These are phyloP conservation scores for Luperina nickerlii DNA, from an alignment of 2,888 invertebrate species.

Conservation along the genomic window DNA sequence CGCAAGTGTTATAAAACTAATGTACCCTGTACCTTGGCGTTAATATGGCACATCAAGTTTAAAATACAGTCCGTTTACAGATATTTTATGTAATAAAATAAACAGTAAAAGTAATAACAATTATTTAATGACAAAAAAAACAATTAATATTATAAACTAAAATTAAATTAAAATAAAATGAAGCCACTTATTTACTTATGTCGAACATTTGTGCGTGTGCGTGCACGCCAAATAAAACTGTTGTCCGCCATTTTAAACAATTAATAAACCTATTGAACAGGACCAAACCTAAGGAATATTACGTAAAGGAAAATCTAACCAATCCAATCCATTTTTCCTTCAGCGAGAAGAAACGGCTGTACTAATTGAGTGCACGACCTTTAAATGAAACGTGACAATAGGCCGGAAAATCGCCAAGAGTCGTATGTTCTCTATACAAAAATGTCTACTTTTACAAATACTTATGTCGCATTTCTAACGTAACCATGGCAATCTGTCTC, in stretches of 20 bases:
- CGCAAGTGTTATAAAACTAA: too few species aligned
- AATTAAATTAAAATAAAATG: too few species aligned
- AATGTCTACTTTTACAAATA: slow-evolving; percentile 24
- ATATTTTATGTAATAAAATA: too few species aligned
- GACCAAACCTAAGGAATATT: not conserved
- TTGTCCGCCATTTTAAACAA: not conserved
- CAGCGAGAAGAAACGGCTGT: slow-evolving; percentile 18
- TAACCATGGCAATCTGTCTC: slow-evolving; percentile 10
- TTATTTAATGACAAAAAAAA: not conserved
- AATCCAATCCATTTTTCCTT: slow-evolving; percentile 13
- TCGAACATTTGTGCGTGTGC: too few species aligned
- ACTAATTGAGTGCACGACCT: slow-evolving; percentile 53
- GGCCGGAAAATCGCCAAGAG: slow-evolving; percentile 19
- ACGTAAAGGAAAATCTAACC: not conserved
- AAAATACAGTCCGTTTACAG: too few species aligned
- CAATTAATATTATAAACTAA: too few species aligned
- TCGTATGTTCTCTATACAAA: slow-evolving; percentile 7
- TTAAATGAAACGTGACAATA: slow-evolving; percentile 31
- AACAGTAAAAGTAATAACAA: too few species aligned
- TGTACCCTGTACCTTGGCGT: too few species aligned
- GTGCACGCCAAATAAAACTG: not conserved
- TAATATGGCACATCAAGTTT: too few species aligned
- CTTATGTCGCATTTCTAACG: slow-evolving; percentile 18
- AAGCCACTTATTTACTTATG: too few species aligned
- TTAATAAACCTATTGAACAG: not conserved